Conservation (phyloP, 1,140 invertebrate species). For the Scaptodrosophila lebanonensis region DNA sequence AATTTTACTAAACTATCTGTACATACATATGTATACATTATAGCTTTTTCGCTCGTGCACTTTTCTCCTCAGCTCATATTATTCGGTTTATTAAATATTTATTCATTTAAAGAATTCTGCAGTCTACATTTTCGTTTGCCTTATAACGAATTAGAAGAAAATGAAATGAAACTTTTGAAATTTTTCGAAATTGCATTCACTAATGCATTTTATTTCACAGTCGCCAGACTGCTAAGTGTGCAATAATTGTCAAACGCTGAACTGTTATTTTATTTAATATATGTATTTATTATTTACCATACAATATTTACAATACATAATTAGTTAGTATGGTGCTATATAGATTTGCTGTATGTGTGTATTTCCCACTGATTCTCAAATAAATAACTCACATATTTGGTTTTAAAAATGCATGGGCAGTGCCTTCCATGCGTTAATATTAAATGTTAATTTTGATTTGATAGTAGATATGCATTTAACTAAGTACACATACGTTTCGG, state of each 20-base stretch:
- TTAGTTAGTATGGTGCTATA: constrained; percentile 44
- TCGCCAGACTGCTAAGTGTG: too few relatives aligned
- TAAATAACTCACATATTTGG: constrained; percentile 38
- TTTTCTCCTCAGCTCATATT: too few relatives aligned
- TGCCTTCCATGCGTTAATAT: constrained; percentile 15
- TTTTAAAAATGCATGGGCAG: constrained; percentile 7
- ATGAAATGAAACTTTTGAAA: too few relatives aligned
- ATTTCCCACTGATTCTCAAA: constrained; percentile 37
- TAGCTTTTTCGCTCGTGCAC: too few relatives aligned
- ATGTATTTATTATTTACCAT: constrained; percentile 42
- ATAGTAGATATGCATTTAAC: constrained; percentile 63
- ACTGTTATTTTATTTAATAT: constrained; percentile 35
- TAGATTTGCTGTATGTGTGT: constrained; percentile 27
- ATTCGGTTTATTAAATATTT: too few relatives aligned
- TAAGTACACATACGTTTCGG: too few relatives aligned
- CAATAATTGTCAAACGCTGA: background rate
- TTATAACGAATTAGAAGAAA: too few relatives aligned
- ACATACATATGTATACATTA: too few relatives aligned
- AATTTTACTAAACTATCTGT: too few relatives aligned
- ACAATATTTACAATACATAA: constrained; percentile 64
- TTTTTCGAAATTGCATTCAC: too few relatives aligned
- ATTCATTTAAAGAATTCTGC: too few relatives aligned
- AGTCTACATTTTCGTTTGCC: too few relatives aligned
- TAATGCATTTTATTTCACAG: background rate
- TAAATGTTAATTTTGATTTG: constrained; percentile 55